phyloP scores from a whole-genome alignment of 2,888 invertebrate species.

The Uloborus plumipes region DNA sequence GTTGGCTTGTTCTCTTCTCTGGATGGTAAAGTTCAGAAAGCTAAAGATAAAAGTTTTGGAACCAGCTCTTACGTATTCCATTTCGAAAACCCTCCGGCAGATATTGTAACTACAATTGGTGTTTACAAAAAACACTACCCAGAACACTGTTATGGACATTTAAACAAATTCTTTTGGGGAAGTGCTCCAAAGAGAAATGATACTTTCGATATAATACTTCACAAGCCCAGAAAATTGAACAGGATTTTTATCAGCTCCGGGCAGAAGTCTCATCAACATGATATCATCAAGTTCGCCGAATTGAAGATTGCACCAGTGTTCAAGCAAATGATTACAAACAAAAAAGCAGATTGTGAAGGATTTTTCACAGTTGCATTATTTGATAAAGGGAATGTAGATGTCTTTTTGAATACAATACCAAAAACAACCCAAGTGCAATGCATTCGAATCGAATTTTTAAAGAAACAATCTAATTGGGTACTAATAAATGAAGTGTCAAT shows the following conservation, averaged over 20 bases:
- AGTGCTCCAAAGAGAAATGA: slow-evolving; percentile 69
- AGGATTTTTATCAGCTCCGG: slow-evolving; percentile 70
- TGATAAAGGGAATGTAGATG: slow-evolving; percentile 69
- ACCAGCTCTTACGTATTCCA: slow-evolving; percentile 66
- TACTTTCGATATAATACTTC: slow-evolving; percentile 70
- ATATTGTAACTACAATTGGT: slow-evolving; percentile 70
- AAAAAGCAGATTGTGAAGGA: slow-evolving; percentile 67
- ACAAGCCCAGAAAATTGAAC: slow-evolving; percentile 68
- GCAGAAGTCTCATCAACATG: slow-evolving; percentile 67
- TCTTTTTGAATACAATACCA: slow-evolving; percentile 58
- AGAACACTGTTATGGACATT: slow-evolving; percentile 69
- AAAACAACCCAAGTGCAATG: slow-evolving; percentile 69
- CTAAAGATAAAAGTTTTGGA: slow-evolving; percentile 69
- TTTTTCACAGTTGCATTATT: slow-evolving; percentile 68
- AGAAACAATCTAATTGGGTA: slow-evolving; percentile 70
- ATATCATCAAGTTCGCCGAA: slow-evolving; percentile 68
- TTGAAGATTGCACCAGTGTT: slow-evolving; percentile 68
- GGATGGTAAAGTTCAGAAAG: slow-evolving; percentile 69
- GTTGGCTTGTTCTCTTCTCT: slow-evolving; percentile 70
- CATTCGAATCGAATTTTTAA: slow-evolving; percentile 69
- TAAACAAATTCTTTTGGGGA: slow-evolving; percentile 72
- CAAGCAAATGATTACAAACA: slow-evolving; percentile 60
- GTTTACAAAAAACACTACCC: slow-evolving; percentile 69
- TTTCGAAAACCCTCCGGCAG: slow-evolving; percentile 71
- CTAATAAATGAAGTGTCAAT: slow-evolving; percentile 71